phyloP scores from a whole-genome alignment of 2,113 vertebrate species.

The Onychostruthus taczanowskii region DNA sequence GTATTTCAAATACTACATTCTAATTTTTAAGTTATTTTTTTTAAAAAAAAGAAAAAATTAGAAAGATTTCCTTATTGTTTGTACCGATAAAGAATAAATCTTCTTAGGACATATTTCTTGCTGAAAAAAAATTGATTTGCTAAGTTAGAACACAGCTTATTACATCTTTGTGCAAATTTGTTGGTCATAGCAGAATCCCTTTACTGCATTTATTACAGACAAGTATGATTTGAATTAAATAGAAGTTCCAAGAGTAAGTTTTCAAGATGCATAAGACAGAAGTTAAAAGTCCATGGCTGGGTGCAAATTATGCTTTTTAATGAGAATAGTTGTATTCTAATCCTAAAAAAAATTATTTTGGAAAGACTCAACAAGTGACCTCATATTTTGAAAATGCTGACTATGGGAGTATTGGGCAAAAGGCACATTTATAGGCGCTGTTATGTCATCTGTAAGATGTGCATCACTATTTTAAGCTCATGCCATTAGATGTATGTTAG shows the following conservation, averaged over 20 bases:
- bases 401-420: neutral
- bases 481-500: neutral
- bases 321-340: neutral
- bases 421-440: neutral
- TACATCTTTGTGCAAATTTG: neutral
- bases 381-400: neutral
- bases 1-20: neutral
- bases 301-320: neutral
- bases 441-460: neutral
- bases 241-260: neutral
- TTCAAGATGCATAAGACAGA: neutral
- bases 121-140: neutral
- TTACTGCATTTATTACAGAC: neutral
- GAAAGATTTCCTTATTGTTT: neutral
- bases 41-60: no score
- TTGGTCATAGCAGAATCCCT: neutral
- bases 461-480: neutral
- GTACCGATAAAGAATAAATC: fast-evolving
- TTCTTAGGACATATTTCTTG: neutral
- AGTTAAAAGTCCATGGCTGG: neutral
- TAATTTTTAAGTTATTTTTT: neutral
- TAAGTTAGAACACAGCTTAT: neutral
- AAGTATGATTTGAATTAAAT: neutral
- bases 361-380: neutral
- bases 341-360: neutral